Base-by-base conservation (phyloP, 2,888 invertebrate genomes). In the Glyphotaelius pellucidus region DNA sequence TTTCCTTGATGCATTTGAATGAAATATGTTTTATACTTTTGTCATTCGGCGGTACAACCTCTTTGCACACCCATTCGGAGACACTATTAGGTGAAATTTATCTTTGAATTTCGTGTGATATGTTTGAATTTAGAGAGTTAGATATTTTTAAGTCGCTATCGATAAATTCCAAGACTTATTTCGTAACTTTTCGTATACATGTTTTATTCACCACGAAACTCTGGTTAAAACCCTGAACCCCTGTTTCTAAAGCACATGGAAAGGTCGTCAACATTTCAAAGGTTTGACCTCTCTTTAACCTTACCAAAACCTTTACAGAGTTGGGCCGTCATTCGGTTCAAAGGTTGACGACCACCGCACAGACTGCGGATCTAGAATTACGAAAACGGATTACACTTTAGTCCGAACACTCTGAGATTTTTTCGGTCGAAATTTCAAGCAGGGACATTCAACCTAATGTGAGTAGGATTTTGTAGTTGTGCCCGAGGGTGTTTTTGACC, bases 261-360 rank as follows among this genome's bases (percentile, higher is more conserved):
- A 11, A 25, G 83, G 83, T 83, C 83, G 19, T 11, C 31, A 83
- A n/a, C 83, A 83, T 32, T 83, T 81, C 12, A 32, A 19, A 35
- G 35, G 83, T 35, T 19, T 19, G 31, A 83, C 83, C 83, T 32
- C 67, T 83, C 35, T 35, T 38, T 15, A 14, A n/a, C 81, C 81
- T 81, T 30, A 31, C 31, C 81, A 81, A 81, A 83, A 31, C 83
- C 83, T 83, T 35, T 11, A 83, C 35, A 14, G 81, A 83, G 31
- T 32, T 31, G 81, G 81, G 81, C 32, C 35, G 19, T 32, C 67
- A 67, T 31, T 12, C 9, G 25, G 83, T 83, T 83, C 83, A 83
- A 83, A 83, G 83, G 83, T 83, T 38, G 83, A 35, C 35, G 83
- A 19, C 15, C 83, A 83, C 83, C 83, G 83, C 83, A 31, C 83